Conservation (phyloP, 2,888 invertebrate genomes). For the Limnephilus lunatus region DNA sequence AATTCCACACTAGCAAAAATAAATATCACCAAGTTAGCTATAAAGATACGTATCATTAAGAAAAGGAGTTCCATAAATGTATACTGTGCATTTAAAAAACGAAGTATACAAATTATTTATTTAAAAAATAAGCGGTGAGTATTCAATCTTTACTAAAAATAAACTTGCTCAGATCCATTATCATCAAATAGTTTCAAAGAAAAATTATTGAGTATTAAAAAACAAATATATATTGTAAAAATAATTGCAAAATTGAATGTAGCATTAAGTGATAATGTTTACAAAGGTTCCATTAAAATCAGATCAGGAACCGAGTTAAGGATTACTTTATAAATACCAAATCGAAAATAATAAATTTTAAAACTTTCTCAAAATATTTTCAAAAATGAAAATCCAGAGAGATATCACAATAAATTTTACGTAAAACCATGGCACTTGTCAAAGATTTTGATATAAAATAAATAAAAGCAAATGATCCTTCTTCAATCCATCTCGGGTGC, state of each 20-base stretch:
- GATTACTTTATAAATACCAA: not conserved
- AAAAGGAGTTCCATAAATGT: not conserved
- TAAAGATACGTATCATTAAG: not conserved
- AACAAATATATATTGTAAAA: not conserved
- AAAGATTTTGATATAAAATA: constrained; percentile 29
- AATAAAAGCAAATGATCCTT: not conserved
- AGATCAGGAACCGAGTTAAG: not conserved
- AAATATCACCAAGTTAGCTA: not conserved
- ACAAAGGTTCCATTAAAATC: not conserved
- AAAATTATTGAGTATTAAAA: not conserved
- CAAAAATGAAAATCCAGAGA: not conserved
- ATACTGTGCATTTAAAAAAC: not conserved
- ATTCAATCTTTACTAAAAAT: not conserved
- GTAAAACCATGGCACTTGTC: constrained; percentile 32
- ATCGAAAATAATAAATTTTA: not conserved
- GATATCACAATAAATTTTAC: constrained; percentile 38
- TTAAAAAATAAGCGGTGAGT: not conserved
- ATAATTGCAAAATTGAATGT: not conserved
- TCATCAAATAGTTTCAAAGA: not conserved
- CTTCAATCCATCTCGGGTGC: constrained; percentile 62
- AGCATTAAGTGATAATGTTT: not conserved
- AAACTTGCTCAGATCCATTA: not conserved
- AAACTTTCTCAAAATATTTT: not conserved
- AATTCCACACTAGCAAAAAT: not conserved
- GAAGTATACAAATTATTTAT: not conserved